Percentiles rank a stretch among this genome's conserved stretches.
Conservation (phyloP, 1,140 invertebrate species). For the Ceratoteleas bidentatus region DNA sequence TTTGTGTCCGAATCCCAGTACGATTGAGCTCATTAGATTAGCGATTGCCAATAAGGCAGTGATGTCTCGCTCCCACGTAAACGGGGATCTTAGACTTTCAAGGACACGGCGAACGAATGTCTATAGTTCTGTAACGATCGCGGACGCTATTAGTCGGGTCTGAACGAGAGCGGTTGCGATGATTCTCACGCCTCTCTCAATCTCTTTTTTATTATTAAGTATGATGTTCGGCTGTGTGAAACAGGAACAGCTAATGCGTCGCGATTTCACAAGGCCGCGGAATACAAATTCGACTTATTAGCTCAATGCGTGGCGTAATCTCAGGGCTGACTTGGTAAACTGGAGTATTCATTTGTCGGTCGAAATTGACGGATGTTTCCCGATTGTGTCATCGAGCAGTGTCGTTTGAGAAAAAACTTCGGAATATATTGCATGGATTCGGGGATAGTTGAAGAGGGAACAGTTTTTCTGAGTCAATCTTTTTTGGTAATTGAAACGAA, state of each 20-base stretch:
- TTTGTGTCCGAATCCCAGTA: slow-evolving; percentile 53
- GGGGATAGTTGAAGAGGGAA: too few species aligned
- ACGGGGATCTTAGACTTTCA: slow-evolving; percentile 53
- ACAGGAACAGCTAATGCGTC: slow-evolving; percentile 56
- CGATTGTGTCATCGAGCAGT: too few species aligned
- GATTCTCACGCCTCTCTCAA: slow-evolving; percentile 64
- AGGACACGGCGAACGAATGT: slow-evolving; percentile 56
- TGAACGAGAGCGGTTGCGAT: slow-evolving; percentile 56
- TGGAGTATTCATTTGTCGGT: slow-evolving; percentile 14
- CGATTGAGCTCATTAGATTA: slow-evolving; percentile 62
- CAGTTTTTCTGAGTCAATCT: not conserved
- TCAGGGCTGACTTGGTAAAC: slow-evolving; percentile 29
- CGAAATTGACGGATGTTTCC: slow-evolving; percentile 10
- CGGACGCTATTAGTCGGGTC: slow-evolving; percentile 54
- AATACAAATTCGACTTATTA: slow-evolving; percentile 50
- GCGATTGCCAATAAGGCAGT: slow-evolving; percentile 51
- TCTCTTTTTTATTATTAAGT: slow-evolving; percentile 63
- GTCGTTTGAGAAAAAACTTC: too few species aligned
- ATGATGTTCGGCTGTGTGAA: slow-evolving; percentile 62
- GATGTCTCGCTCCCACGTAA: slow-evolving; percentile 54
- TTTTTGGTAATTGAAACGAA: not conserved
- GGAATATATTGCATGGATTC: too few species aligned
- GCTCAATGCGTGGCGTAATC: slow-evolving; percentile 6
- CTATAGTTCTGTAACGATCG: slow-evolving; percentile 42
- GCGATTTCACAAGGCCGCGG: slow-evolving; percentile 45